Conservation (phyloP, 2,888 invertebrate species). For the Litoditis marina region DNA sequence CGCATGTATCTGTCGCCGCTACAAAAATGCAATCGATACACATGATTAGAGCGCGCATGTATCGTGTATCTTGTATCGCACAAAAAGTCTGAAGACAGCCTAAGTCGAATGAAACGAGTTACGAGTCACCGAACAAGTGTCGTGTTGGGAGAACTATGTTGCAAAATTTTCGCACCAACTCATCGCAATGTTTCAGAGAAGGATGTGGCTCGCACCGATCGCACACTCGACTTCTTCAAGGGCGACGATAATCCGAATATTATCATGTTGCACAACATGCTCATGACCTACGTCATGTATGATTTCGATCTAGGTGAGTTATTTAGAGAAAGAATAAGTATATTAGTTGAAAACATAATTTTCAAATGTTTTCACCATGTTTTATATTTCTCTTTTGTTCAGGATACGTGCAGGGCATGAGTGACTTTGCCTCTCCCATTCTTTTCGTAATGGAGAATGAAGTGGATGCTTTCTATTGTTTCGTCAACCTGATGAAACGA, state of each 20-base stretch:
- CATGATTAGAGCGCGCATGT: too few relatives aligned
- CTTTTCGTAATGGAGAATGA: conserved; percentile 84
- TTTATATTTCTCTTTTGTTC: conserved; percentile 67
- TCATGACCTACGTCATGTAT: conserved; percentile 98
- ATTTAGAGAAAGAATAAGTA: not conserved
- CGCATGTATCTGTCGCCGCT: too few relatives aligned
- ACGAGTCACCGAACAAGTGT: not conserved
- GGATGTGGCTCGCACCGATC: conserved; percentile 91
- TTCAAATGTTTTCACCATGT: not conserved
- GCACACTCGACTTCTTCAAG: conserved; percentile 84
- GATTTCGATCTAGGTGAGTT: conserved; percentile 93
- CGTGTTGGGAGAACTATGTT: not conserved
- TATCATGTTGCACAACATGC: conserved; percentile 78
- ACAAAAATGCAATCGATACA: too few relatives aligned
- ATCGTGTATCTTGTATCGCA: too few relatives aligned
- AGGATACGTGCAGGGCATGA: conserved; percentile 85
- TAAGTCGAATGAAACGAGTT: not conserved
- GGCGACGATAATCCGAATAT: conserved; percentile 89
- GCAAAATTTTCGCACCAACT: too few relatives aligned
- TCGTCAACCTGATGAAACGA: conserved; percentile 93
- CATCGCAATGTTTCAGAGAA: too few relatives aligned
- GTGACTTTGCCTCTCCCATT: conserved; percentile 88
- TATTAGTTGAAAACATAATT: too few relatives aligned
- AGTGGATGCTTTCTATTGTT: conserved; percentile 97
- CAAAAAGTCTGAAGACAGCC: too few relatives aligned